Evolutionary conservation across 2,888 invertebrate species (phyloP), one percentile per base, ranked within the genome.

Genomic region (Cerastoderma edule): DNA sequence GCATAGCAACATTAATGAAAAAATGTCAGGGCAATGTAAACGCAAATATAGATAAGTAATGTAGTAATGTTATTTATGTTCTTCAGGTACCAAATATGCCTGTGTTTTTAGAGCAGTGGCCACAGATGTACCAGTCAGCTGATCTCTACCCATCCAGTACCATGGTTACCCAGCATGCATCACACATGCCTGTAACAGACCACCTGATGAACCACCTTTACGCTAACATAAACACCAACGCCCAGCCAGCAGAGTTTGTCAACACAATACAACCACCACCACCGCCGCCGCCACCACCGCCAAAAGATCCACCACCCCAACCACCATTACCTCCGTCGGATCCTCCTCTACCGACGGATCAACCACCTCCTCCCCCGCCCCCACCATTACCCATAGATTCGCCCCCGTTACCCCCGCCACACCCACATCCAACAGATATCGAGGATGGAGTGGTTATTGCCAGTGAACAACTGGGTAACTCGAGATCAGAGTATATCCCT

Each of bases 281-380:
- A 3, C 86, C 85, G 6, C 84, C 74, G 2, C 86, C 85, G 6
- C 84, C 85, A 16, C 82, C 84, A 24, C 74, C 77, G n/a, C 84
- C 85, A 2, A 63, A 56, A 33, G 76, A 76, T 13, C 75, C 77
- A 1, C 85, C 84, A 10, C 83, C 76, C 13, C 35, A 72, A 19
- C 78, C 84, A 0, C 87, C 84, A 0, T 74, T 79, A 10, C 88
- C 85, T 6, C 86, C 86, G 10, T 68, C 80, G 27, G 72, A 80
- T 5, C 78, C 77, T 27, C 83, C 75, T 22, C 53, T 63, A 22
- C 56, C 67, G 44, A 46, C 68, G 22, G 33, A 48, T 3, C 80
- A 78, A 35, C 73, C 77, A 13, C 80, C 75, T 1, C 79, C 76
- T 1, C 65, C 30, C 24, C 82, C 77, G 22, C 81, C 76, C 6